Percentiles rank a stretch among this genome's conserved stretches.
Evolutionary conservation across 2,888 invertebrate species (phyloP).

Genomic region (Drepana falcataria): DNA sequence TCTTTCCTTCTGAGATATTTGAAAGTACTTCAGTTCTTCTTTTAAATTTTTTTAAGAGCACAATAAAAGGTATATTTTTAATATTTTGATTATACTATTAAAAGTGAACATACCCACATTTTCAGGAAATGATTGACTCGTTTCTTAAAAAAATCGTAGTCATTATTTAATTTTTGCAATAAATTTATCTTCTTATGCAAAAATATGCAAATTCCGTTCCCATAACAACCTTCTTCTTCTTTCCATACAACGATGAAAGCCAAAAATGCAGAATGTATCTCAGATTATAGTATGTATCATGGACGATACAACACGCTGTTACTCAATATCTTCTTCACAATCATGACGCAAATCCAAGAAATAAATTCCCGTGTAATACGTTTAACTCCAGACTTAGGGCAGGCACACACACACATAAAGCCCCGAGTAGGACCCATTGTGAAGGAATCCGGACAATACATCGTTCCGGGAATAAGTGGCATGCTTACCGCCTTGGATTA

Average conservation of each 20-base stretch:
- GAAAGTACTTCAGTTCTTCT: too few relatives aligned
- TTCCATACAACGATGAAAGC: slow-evolving; percentile 6
- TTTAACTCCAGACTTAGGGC: slow-evolving; percentile 19
- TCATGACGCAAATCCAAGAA: slow-evolving; percentile 9
- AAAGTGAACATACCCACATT: too few relatives aligned
- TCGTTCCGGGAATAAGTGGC: slow-evolving; percentile 33
- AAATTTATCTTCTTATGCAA: too few relatives aligned
- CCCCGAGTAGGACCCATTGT: slow-evolving; percentile 18
- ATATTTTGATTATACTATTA: too few relatives aligned
- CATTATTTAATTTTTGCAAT: too few relatives aligned
- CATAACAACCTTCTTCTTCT: slow-evolving; percentile 3
- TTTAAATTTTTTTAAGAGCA: too few relatives aligned
- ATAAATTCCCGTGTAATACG: slow-evolving; percentile 19
- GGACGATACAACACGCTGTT: not conserved
- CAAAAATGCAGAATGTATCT: slow-evolving; percentile 1
- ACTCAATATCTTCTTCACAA: not conserved
- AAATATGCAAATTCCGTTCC: too few relatives aligned
- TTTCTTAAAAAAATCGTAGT: too few relatives aligned
- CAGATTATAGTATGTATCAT: not conserved
- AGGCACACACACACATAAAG: slow-evolving; percentile 9
- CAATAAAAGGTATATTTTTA: too few relatives aligned
- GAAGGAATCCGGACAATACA: slow-evolving; percentile 25
- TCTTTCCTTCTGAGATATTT: too few relatives aligned
- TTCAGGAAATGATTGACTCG: too few relatives aligned
- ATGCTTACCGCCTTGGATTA: slow-evolving; percentile 33